These are phyloP conservation scores for Chymomyza costata DNA, from an alignment of 1,140 invertebrate species.

Conservation along the genomic window DNA sequence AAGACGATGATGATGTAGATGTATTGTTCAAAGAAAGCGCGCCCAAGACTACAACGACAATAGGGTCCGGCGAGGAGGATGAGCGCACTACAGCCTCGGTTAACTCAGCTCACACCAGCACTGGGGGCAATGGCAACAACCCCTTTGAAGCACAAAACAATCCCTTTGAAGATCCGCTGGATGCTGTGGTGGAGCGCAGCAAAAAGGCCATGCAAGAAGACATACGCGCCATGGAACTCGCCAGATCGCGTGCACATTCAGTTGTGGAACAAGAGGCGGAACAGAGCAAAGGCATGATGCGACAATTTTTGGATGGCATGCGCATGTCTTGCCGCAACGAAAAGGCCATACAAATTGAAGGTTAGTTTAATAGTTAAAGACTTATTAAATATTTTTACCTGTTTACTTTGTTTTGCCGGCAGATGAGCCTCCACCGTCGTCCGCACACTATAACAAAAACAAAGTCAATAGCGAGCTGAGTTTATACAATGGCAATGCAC, in stretches of 20 bases:
- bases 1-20: conserved; percentile 23
- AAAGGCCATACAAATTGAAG: conserved; percentile 62
- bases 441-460: conserved; percentile 50
- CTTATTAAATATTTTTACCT: conserved; percentile 6
- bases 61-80: conserved; percentile 55
- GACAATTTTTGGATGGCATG: conserved; percentile 53
- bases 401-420: conserved; percentile 6
- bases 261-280: conserved; percentile 18
- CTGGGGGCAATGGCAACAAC: conserved; percentile 42
- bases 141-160: conserved; percentile 29
- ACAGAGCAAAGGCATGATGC: conserved; percentile 55
- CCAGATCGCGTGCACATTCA: conserved; percentile 26
- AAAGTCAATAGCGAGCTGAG: conserved; percentile 64
- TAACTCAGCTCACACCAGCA: conserved; percentile 63
- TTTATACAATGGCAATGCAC: conserved; percentile 39
- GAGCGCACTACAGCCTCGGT: conserved; percentile 70
- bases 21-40: conserved; percentile 36
- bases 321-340: conserved; percentile 63
- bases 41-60: conserved; percentile 39
- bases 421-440: conserved; percentile 59
- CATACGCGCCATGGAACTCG: conserved; percentile 41
- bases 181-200: conserved; percentile 61
- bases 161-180: conserved; percentile 51
- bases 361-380: conserved; percentile 27
- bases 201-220: conserved; percentile 66